Evolutionary conservation across 2,888 invertebrate species (phyloP).

Genomic region (Alloplasta piceator): DNA sequence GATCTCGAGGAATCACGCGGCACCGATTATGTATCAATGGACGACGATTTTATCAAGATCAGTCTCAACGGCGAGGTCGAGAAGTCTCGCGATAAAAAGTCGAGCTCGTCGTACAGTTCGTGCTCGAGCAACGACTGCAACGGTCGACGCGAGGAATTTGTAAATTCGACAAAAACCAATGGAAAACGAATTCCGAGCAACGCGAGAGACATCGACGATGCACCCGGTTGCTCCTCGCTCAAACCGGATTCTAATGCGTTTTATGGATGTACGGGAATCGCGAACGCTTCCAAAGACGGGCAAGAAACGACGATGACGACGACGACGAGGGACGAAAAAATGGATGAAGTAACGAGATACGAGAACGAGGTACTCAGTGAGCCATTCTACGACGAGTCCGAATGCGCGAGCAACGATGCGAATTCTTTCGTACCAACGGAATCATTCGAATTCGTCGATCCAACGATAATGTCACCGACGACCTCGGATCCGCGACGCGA

Average conservation of each 20-base stretch:
- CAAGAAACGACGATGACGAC: slow-evolving; percentile 11
- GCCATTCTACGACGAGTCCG: slow-evolving; percentile 79
- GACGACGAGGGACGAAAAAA: slow-evolving; percentile 51
- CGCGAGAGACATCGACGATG: slow-evolving; percentile 33
- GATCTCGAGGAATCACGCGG: slow-evolving; percentile 78
- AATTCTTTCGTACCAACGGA: slow-evolving; percentile 72
- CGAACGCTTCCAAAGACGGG: slow-evolving; percentile 23
- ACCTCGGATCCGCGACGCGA: slow-evolving; percentile 36
- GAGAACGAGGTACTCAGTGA: slow-evolving; percentile 78
- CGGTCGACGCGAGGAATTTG: slow-evolving; percentile 32
- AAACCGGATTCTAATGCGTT: slow-evolving; percentile 48
- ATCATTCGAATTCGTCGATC: slow-evolving; percentile 77
- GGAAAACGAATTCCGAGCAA: slow-evolving; percentile 45
- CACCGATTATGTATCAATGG: slow-evolving; percentile 78
- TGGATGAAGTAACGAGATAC: slow-evolving; percentile 76
- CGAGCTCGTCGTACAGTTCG: slow-evolving; percentile 10
- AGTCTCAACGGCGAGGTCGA: slow-evolving; percentile 64
- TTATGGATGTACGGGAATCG: slow-evolving; percentile 16
- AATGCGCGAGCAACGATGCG: slow-evolving; percentile 71
- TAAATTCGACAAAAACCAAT: background rate
- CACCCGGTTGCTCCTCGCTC: slow-evolving; percentile 64
- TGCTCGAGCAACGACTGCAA: slow-evolving; percentile 17
- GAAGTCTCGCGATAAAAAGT: slow-evolving; percentile 59
- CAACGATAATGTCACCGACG: slow-evolving; percentile 60
- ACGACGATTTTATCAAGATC: slow-evolving; percentile 77